These are phyloP conservation scores for Phataginus tricuspis DNA, from an alignment of 2,797 vertebrate species.

Conservation along the genomic window DNA sequence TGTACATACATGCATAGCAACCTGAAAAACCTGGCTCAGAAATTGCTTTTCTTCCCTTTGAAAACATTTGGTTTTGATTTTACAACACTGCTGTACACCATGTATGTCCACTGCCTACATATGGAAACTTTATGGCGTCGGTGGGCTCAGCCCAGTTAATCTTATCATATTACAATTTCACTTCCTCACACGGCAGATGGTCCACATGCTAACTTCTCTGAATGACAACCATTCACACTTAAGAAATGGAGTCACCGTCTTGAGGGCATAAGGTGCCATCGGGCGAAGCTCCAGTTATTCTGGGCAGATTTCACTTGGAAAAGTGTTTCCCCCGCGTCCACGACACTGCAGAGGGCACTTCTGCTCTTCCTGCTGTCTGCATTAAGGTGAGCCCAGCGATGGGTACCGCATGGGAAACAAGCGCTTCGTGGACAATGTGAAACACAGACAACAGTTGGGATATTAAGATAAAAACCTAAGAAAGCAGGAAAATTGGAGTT, in stretches of 20 bases:
- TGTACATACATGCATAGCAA: not conserved
- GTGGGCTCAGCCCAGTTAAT: not conserved
- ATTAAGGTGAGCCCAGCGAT: not conserved
- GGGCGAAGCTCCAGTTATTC: not conserved
- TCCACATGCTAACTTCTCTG: not conserved
- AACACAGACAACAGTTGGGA: constrained; percentile 2
- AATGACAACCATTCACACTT: not conserved
- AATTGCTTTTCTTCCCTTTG: constrained; percentile 49
- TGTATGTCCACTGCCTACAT: not conserved
- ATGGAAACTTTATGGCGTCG: not conserved
- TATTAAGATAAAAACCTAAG: constrained; percentile 21
- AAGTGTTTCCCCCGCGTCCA: not conserved
- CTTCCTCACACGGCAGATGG: not conserved
- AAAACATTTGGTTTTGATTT: constrained; percentile 67
- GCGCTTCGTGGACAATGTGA: not conserved
- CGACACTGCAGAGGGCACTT: not conserved
- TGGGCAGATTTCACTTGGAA: not conserved
- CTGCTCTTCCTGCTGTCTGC: not conserved
- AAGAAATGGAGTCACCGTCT: not conserved
- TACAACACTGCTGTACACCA: not conserved
- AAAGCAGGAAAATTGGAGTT: not conserved
- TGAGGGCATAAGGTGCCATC: not conserved
- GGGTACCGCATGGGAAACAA: not conserved
- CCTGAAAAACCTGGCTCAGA: not conserved
- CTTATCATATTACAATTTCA: not conserved